Percentiles rank a stretch among this genome's conserved stretches.
phyloP scores from a whole-genome alignment of 2,888 invertebrate genomes.

The Acheta domesticus region DNA sequence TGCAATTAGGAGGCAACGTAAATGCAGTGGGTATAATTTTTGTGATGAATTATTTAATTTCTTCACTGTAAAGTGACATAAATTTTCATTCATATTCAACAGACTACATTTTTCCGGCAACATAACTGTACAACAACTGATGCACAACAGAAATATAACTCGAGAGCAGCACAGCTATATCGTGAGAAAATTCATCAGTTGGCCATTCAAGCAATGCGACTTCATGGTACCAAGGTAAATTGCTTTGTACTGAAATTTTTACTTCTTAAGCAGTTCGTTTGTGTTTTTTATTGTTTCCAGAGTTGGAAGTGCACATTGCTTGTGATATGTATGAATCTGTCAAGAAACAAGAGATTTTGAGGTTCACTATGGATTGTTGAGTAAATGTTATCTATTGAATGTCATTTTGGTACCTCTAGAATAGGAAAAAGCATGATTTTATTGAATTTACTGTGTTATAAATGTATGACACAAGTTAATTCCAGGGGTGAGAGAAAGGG shows the following conservation, averaged over 20 bases:
- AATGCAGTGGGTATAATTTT: conserved; percentile 71
- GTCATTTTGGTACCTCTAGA: too few relatives aligned
- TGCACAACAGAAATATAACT: conserved; percentile 96
- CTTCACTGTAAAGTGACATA: background rate
- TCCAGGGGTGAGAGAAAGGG: too few relatives aligned
- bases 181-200: conserved; percentile 78
- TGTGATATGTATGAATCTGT: too few relatives aligned
- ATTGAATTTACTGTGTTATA: too few relatives aligned
- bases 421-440: too few relatives aligned
- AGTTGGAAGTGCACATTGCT: background rate
- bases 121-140: conserved; percentile 90
- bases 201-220: conserved; percentile 85
- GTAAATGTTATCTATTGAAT: too few relatives aligned
- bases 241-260: conserved; percentile 29
- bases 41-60: too few relatives aligned
- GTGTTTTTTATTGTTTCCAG: conserved; percentile 18
- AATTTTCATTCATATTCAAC: conserved; percentile 29
- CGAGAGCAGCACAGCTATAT: conserved; percentile 90
- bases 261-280: conserved; percentile 20
- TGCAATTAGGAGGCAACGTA: conserved; percentile 98
- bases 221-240: conserved; percentile 78
- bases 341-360: too few relatives aligned
- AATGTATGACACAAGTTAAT: too few relatives aligned
- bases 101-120: conserved; percentile 90
- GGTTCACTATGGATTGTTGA: too few relatives aligned